These are phyloP conservation scores for Ormyrus pomaceus DNA, from an alignment of 2,888 invertebrate genomes.

Conservation along the genomic window DNA sequence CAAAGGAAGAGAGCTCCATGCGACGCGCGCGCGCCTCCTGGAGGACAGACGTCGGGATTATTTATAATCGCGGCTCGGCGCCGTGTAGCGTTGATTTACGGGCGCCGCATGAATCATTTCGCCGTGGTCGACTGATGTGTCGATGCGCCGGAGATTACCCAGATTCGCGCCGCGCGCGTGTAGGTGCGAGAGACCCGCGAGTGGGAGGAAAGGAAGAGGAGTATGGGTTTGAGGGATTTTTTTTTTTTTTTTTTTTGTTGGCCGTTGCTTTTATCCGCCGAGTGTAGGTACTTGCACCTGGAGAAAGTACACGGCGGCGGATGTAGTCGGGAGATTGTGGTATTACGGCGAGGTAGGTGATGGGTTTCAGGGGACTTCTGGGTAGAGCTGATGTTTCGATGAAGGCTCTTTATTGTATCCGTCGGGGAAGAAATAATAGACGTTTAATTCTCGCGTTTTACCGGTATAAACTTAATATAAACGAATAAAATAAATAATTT, in stretches of 20 bases:
- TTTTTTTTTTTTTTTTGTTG: background rate
- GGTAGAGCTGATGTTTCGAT: background rate
- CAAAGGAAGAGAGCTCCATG: too few species aligned
- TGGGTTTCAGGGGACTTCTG: background rate
- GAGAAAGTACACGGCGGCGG: slow-evolving; percentile 26
- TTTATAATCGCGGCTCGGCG: slow-evolving; percentile 46
- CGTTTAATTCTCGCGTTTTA: too few species aligned
- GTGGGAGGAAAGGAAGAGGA: too few species aligned
- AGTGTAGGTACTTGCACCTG: slow-evolving; percentile 5
- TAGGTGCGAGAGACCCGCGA: too few species aligned
- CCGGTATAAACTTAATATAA: too few species aligned
- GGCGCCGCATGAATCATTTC: slow-evolving; percentile 46
- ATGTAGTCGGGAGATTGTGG: slow-evolving; percentile 1
- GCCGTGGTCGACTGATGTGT: slow-evolving; percentile 31
- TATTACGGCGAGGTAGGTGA: background rate
- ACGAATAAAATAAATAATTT: too few species aligned
- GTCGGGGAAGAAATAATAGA: too few species aligned
- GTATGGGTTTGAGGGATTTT: background rate
- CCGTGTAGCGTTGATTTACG: slow-evolving; percentile 47
- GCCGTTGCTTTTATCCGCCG: background rate
- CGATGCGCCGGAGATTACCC: slow-evolving; percentile 38
- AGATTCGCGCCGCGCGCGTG: slow-evolving; percentile 30
- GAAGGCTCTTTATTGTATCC: too few species aligned
- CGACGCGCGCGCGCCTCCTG: too few species aligned
- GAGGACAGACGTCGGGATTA: slow-evolving; percentile 21